Conservation (phyloP, 2,888 invertebrate genomes). For the Nowickia ferox region DNA sequence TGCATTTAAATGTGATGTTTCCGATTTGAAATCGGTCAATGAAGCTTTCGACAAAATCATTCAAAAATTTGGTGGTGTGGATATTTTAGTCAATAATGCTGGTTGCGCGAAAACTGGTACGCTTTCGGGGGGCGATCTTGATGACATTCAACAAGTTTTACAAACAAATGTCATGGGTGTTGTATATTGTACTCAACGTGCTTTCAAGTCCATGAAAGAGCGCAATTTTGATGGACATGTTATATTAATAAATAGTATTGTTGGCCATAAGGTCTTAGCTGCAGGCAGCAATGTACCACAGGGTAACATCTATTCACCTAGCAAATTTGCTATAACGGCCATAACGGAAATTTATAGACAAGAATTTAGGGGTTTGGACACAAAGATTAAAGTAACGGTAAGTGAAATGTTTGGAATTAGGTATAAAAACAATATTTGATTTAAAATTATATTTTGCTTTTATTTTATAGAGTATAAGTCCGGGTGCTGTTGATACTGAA, state of each 20-base stretch:
- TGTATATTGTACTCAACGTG: conserved; percentile 82
- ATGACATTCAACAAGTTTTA: conserved; percentile 79
- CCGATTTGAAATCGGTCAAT: conserved; percentile 84
- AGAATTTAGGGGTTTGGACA: conserved; percentile 75
- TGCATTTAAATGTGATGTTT: conserved; percentile 83
- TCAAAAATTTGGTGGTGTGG: conserved; percentile 83
- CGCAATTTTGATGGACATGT: conserved; percentile 82
- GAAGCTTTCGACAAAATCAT: conserved; percentile 84
- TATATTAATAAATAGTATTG: conserved; percentile 82
- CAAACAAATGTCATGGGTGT: conserved; percentile 81
- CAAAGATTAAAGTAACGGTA: conserved; percentile 75
- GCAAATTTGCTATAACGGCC: conserved; percentile 78
- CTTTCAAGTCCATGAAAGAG: conserved; percentile 83
- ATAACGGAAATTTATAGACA: conserved; percentile 78
- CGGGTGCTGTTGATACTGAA: conserved; percentile 79
- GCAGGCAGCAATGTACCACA: background rate
- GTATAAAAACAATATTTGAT: background rate
- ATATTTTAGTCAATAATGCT: conserved; percentile 85
- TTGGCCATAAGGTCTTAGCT: conserved; percentile 70
- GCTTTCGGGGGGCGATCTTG: conserved; percentile 62
- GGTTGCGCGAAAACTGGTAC: conserved; percentile 48
- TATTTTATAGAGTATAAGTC: conserved; percentile 51
- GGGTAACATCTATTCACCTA: conserved; percentile 75
- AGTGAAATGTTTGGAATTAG: conserved; percentile 17
- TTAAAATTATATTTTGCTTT: background rate